Base-by-base conservation (phyloP, 1,140 invertebrate species). In the Drosophila kurseongensis region DNA sequence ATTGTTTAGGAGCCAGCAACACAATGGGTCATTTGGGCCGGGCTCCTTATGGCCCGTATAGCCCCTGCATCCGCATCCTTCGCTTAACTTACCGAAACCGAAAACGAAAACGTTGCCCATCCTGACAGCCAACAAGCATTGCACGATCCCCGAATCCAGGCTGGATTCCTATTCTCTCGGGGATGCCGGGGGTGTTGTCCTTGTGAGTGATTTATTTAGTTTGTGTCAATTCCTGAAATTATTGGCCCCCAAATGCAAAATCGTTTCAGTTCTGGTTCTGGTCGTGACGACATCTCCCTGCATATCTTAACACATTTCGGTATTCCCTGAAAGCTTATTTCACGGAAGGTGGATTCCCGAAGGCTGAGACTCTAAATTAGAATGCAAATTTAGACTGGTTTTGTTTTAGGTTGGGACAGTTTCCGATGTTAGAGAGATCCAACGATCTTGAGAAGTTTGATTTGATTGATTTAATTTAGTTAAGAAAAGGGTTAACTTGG, bases 201-300 rank as follows among this genome's bases (percentile, higher is more conserved):
- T 62, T 77, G 36, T 78, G 82, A 90, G 82, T 90, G 88, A 90
- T 90, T 90, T 90, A 90, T 90, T 86, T 68, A 90, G 86, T 86
- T 90, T 91, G 63, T 67, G 68, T 80, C 79, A 83, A 90, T 86
- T 90, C 78, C 71, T 76, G 76, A 90, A 90, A 90, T 86, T 90
- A 90, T 90, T 90, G 68, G 61, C 67, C 72, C 56, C 69, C 47
- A 83, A 75, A 73, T 48, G 51, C 45, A 58, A 63, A 88, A 72
- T 55, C 41, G 74, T 45, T 58, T 71, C 41, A 45, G 48, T 61
- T 56, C 60, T 65, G 40, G 59, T 76, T 56, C 60, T 65, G 40
- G 59, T 76, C 75, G 59, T 83, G 74, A 80, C 89, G 85, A 85
- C 80, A 63, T 62, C 77, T 80, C 60, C 62, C 52, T 76, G 85